Evolutionary conservation across 2,797 vertebrate genomes (phyloP).

Genomic region (Eulemur rubriventer): DNA sequence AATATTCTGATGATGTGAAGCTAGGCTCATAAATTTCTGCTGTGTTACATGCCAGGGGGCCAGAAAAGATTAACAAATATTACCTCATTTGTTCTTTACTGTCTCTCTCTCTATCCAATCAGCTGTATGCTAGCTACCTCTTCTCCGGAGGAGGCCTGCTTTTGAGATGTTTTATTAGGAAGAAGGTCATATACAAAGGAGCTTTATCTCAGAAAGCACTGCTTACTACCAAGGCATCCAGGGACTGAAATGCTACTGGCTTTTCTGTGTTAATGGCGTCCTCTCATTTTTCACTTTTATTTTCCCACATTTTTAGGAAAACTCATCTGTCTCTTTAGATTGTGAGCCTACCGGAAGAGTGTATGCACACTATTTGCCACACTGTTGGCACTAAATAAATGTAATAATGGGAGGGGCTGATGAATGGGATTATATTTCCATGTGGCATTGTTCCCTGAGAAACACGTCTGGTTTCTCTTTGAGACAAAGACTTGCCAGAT

Average conservation of each 20-base stretch:
- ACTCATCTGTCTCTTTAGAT: not conserved
- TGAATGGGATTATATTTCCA: slow-evolving; percentile 29
- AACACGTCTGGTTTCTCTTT: slow-evolving; percentile 39
- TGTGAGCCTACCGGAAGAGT: not conserved
- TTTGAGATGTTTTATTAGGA: slow-evolving; percentile 48
- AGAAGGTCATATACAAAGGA: slow-evolving; percentile 40
- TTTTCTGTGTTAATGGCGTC: slow-evolving; percentile 19
- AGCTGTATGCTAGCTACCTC: slow-evolving; percentile 24
- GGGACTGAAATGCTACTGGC: not conserved
- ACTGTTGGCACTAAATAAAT: not conserved
- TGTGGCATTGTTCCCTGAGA: not conserved
- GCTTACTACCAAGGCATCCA: not conserved
- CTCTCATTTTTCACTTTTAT: not conserved
- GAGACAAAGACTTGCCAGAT: slow-evolving; percentile 1
- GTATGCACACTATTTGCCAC: not conserved
- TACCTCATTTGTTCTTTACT: slow-evolving; percentile 58
- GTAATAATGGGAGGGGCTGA: not conserved
- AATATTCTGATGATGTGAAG: slow-evolving; percentile 70
- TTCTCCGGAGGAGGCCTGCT: slow-evolving; percentile 18
- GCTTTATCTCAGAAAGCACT: not conserved
- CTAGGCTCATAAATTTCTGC: slow-evolving; percentile 64
- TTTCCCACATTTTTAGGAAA: slow-evolving; percentile 16
- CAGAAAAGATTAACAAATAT: slow-evolving; percentile 61
- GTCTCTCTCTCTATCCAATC: not conserved
- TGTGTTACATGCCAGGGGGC: slow-evolving; percentile 47